Conservation (phyloP, 2,113 vertebrate species). For the Aramus guarauna region DNA sequence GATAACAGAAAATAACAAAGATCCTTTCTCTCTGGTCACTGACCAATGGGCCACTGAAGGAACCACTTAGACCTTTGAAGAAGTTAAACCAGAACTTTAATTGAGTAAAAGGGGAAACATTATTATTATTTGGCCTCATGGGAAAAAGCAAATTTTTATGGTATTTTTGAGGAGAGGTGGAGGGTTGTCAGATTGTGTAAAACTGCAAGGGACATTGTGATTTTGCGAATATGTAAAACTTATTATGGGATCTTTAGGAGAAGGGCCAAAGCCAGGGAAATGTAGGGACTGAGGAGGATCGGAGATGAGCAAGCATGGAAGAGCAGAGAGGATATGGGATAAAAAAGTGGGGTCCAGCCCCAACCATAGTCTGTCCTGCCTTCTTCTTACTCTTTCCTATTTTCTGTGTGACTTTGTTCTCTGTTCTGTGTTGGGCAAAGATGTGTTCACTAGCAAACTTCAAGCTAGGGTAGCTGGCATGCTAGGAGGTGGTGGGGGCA, state of each 20-base stretch:
- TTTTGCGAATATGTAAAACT: neutral
- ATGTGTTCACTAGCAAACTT: neutral
- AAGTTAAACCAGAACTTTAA: neutral
- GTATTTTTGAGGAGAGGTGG: neutral
- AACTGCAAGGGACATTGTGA: neutral
- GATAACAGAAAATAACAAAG: neutral
- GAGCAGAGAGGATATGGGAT: neutral
- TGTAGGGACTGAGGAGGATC: rapidly evolving
- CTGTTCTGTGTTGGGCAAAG: neutral
- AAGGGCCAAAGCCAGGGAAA: neutral
- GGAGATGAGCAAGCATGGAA: neutral
- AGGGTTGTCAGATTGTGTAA: neutral
- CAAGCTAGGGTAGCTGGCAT: neutral
- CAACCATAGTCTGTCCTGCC: neutral
- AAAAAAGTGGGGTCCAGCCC: neutral
- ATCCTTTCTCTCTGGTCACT: rapidly evolving
- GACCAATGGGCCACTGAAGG: neutral
- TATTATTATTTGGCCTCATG: neutral
- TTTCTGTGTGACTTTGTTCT: neutral
- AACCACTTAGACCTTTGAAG: neutral
- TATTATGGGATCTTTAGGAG: neutral
- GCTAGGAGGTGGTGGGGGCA: neutral
- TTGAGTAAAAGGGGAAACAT: neutral
- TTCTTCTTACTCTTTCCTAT: neutral
- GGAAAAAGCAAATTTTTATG: neutral